Percentiles rank a stretch among this genome's conserved stretches.
These are phyloP conservation scores for Choristoneura rosaceana DNA, from an alignment of 2,888 invertebrate genomes.

Conservation along the genomic window DNA sequence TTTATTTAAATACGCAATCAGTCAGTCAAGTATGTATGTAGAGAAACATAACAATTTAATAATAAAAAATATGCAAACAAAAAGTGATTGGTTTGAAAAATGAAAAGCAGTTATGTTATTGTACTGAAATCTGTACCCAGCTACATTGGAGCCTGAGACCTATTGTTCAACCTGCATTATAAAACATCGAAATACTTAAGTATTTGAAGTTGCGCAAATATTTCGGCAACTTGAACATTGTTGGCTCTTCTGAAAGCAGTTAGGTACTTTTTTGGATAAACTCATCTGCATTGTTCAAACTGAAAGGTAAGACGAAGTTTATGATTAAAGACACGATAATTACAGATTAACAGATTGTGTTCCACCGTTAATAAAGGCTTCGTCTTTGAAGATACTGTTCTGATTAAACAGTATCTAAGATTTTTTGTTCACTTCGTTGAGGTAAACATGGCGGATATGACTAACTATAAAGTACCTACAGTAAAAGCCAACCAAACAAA, in stretches of 20 bases:
- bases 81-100: background rate
- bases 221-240: slow-evolving; percentile 8
- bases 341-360: slow-evolving; percentile 21
- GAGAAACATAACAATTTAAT: no score
- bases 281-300: slow-evolving; percentile 25
- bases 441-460: no score
- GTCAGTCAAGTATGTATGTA: background rate
- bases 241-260: slow-evolving; percentile 15
- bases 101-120: background rate
- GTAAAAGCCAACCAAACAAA: no score
- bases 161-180: background rate
- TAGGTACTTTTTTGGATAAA: slow-evolving; percentile 20
- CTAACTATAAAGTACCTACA: no score
- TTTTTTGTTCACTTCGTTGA: background rate
- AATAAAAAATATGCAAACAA: background rate
- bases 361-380: slow-evolving; percentile 10
- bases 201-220: slow-evolving; percentile 18
- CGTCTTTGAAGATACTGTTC: slow-evolving; percentile 11
- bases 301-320: slow-evolving; percentile 18
- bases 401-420: background rate
- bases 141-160: background rate
- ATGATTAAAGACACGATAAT: slow-evolving; percentile 20
- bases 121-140: background rate
- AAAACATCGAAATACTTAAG: slow-evolving; percentile 13
- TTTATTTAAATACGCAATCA: background rate